Percentiles rank a stretch among this genome's conserved stretches.
These are phyloP conservation scores for Grallaria varia DNA, from an alignment of 2,113 vertebrate species.

Conservation along the genomic window DNA sequence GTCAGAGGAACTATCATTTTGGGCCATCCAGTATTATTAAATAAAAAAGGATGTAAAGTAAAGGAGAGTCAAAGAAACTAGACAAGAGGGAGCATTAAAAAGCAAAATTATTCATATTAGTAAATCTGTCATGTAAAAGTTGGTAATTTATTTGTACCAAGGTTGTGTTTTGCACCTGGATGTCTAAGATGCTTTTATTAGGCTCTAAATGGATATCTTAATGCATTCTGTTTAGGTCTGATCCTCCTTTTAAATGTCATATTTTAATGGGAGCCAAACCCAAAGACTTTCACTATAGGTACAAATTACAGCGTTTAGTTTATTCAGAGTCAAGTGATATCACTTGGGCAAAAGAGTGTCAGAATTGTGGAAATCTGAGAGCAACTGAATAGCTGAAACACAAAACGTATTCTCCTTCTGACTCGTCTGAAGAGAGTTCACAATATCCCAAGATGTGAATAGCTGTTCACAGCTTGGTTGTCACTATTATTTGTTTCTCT, in stretches of 20 bases:
- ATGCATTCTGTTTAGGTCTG: background rate
- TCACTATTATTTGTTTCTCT: conserved; percentile 25
- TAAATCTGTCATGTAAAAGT: background rate
- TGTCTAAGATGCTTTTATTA: background rate
- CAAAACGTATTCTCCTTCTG: background rate
- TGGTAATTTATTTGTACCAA: background rate
- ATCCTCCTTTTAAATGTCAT: background rate
- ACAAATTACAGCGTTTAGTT: background rate
- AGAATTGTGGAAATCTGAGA: background rate
- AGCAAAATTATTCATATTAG: background rate
- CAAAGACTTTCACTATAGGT: background rate
- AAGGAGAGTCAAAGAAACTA: conserved; percentile 39
- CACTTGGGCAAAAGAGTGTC: background rate
- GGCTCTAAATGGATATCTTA: background rate
- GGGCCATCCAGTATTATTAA: conserved; percentile 71
- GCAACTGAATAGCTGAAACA: background rate
- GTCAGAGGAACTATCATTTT: conserved; percentile 81
- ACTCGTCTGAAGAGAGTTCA: background rate
- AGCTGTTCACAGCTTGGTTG: conserved; percentile 5
- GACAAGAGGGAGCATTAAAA: background rate
- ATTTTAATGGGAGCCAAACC: background rate
- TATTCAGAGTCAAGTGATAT: background rate
- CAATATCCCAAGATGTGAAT: background rate
- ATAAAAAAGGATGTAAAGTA: conserved; percentile 77
- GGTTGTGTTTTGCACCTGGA: background rate